These are phyloP conservation scores for Sycobia sp. DNA, from an alignment of 1,140 invertebrate genomes.

Conservation along the genomic window DNA sequence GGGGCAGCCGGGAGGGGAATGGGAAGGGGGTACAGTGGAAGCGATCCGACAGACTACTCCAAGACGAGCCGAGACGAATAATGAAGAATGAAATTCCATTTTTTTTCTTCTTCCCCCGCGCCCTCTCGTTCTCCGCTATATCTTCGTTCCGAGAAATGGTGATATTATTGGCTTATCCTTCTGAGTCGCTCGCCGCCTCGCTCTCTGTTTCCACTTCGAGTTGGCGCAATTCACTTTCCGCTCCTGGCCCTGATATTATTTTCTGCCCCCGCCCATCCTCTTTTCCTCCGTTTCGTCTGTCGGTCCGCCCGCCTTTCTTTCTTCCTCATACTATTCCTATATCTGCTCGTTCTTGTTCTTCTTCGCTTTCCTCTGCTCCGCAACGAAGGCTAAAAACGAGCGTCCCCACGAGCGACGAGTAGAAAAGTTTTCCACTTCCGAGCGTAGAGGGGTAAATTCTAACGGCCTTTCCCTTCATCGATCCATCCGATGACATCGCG, in stretches of 20 bases:
- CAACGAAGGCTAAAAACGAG: not conserved
- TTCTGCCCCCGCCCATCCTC: too few species aligned
- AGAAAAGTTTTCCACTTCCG: slow-evolving; percentile 41
- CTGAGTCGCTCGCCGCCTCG: too few species aligned
- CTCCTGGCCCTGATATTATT: slow-evolving; percentile 49
- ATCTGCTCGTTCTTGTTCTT: too few species aligned
- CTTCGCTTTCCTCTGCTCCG: too few species aligned
- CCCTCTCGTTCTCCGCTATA: slow-evolving; percentile 17
- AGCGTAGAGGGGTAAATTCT: slow-evolving; percentile 36
- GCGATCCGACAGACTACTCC: slow-evolving; percentile 31
- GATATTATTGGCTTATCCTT: slow-evolving; percentile 60
- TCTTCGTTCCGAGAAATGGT: slow-evolving; percentile 43
- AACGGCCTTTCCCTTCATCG: too few species aligned
- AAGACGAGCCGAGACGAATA: too few species aligned
- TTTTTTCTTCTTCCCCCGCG: slow-evolving; percentile 42
- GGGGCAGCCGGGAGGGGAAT: not conserved
- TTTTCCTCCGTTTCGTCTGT: too few species aligned
- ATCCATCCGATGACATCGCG: too few species aligned
- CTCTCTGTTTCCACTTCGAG: too few species aligned
- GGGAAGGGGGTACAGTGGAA: slow-evolving; percentile 1
- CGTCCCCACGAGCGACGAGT: slow-evolving; percentile 32
- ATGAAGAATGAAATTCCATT: slow-evolving; percentile 39
- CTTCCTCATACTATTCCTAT: not conserved
- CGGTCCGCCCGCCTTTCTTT: too few species aligned
- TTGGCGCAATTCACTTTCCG: slow-evolving; percentile 52